Evolutionary conservation across 2,113 vertebrate genomes (phyloP), one percentile per base, ranked within the genome.

Genomic region (Arvicanthis niloticus): DNA sequence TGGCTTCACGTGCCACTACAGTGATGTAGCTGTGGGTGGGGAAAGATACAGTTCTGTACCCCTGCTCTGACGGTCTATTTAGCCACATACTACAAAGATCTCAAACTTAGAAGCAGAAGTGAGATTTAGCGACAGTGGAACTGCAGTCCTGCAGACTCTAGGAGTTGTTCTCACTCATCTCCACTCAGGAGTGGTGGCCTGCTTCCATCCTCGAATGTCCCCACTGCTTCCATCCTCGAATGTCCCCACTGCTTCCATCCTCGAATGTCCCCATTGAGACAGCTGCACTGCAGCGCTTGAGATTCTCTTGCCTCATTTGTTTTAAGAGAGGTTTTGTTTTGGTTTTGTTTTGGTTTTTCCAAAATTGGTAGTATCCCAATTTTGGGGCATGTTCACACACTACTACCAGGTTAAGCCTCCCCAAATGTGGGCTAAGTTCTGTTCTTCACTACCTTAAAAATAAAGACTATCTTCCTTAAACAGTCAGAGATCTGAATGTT

Each of bases 21-120:
- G 4, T 90, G 48, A 60, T 65, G 19, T 3, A 76, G 67, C 42
- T 42, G 48, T 21, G 11, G 51, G 56, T 90, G 34, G 31, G 10
- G 0, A 58, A 51, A 22, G 65, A 48, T 7, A 17, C 15, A 22
- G 0, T 84, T 92, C 65, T 91, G 0, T 90, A 24, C 53, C 96
- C 85, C 65, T 90, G 9, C n/a, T 76, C 75, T 90, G 62, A 31
- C 26, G 10, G 40, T 60, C 42, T 62, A 56, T 58, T 85, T 31
- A 75, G 37, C 56, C 91, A 17, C 67, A 34, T 68, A 6, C 51
- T 78, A 42, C 8, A 93, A 73, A 91, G 80, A 88, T 56, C 58
- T 91, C 40, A 93, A 2, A 78, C 86, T 94, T 91, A 21, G 53
- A 60, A 78, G 42, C 29, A 76, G 78, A 94, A 89, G 31, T 15